Evolutionary conservation across 2,888 invertebrate genomes (phyloP), one percentile per base, ranked within the genome.

Genomic region (Trachelus iudaicus): DNA sequence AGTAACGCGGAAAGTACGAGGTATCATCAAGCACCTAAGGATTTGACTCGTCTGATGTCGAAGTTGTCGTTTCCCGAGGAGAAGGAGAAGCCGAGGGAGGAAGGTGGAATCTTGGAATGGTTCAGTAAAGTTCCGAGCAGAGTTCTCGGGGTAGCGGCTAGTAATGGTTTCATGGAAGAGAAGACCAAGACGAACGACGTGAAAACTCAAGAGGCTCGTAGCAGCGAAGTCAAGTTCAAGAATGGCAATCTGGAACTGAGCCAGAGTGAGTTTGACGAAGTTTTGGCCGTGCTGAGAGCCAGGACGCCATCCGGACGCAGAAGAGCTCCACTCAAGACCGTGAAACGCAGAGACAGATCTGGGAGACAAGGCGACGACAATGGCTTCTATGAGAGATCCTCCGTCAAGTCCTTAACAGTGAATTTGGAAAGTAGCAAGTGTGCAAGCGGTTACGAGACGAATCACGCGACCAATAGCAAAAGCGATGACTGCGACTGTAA

Each of bases 221-320:
- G 75, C 4, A 85, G 81, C 37, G 86, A 87, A 73, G 81, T 87
- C 34, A 88, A 86, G 76, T 82, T 85, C 11, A 90, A 89, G 73
- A 92, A 91, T 76, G 89, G 92, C 77, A 92, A 92, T 80, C 83
- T 92, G 76, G 92, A 91, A 79, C 85, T 92, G 69, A 92, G 90
- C 80, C 91, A 89, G 68, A 88, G 90, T 2, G 92, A 92, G 79
- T 91, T 92, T 79, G 90, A 91, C 78, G 92, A 92, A 82, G 92
- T 92, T 2, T 80, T 92, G 74, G 91, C 91, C 23, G 92, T 92
- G 11, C 81, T 92, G 69, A 87, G 91, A 34, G 87, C 89, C 0
- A 83, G 91, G 75, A 88, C 89, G 4, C 91, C 91, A 0, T 87
- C 87, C 0, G 87, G 87, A 11, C 85, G 87, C 11, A 83, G 86